These are phyloP conservation scores for Holacanthella duospinosa DNA, from an alignment of 2,888 invertebrate genomes.

Conservation along the genomic window DNA sequence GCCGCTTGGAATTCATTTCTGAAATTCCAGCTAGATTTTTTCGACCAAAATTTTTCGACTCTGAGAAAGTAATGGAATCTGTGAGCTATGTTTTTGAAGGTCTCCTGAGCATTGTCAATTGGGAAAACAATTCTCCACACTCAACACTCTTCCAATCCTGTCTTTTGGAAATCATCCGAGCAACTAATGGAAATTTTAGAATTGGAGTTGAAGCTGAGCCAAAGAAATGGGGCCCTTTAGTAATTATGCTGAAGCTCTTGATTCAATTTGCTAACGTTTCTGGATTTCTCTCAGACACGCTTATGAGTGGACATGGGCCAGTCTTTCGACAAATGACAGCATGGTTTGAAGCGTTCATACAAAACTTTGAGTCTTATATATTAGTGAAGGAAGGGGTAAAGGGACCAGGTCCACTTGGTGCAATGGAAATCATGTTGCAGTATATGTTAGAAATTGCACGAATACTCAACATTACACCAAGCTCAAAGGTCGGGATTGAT, in stretches of 20 bases:
- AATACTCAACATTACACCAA: slow-evolving; percentile 21
- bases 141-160: neutral
- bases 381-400: neutral
- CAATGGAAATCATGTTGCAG: slow-evolving; percentile 16
- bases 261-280: slow-evolving; percentile 32
- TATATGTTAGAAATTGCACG: slow-evolving; percentile 36
- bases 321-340: slow-evolving; percentile 33
- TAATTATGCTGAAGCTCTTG: slow-evolving; percentile 21
- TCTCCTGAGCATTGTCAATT: neutral
- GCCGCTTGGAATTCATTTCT: neutral
- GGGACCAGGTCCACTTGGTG: neutral
- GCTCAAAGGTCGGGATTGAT: slow-evolving; percentile 11
- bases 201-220: slow-evolving; percentile 1
- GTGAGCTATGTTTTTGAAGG: neutral
- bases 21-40: neutral
- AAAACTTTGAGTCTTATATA: slow-evolving; percentile 13
- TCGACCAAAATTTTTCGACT: neutral
- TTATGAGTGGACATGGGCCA: slow-evolving; percentile 24
- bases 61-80: neutral
- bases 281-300: slow-evolving; percentile 27
- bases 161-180: neutral
- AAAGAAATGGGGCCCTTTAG: neutral
- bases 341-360: slow-evolving; percentile 33
- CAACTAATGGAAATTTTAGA: neutral
- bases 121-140: neutral